A percentile compares a stretch with the other conserved stretches of the same genome.
Evolutionary conservation across 2,888 invertebrate genomes (phyloP).

Genomic region (Artemia sinica): DNA sequence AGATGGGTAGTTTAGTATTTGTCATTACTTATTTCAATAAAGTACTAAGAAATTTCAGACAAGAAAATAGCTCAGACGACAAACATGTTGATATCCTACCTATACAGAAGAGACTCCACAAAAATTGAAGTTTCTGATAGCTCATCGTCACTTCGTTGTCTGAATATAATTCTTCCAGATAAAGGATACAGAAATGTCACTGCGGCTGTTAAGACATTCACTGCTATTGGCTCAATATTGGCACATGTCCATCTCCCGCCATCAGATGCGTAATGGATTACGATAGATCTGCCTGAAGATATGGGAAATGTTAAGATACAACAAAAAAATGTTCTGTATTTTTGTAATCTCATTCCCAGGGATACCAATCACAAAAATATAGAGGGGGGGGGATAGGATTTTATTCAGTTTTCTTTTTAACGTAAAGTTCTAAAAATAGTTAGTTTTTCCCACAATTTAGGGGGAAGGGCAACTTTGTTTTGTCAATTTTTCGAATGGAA

Average conservation of each 20-base stretch:
- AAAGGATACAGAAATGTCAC: slow-evolving; percentile 70
- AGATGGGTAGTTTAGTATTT: no score
- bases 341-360: slow-evolving; percentile 7
- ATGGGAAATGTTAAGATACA: not conserved
- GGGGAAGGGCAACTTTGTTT: no score
- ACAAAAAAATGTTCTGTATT: slow-evolving; percentile 8
- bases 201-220: slow-evolving; percentile 53
- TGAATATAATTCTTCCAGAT: slow-evolving; percentile 61
- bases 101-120: slow-evolving; percentile 30
- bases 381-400: not conserved
- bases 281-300: slow-evolving; percentile 16
- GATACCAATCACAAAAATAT: slow-evolving; percentile 3
- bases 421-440: no score
- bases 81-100: not conserved
- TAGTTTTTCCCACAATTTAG: no score
- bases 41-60: no score
- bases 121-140: slow-evolving; percentile 53
- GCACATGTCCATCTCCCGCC: slow-evolving; percentile 34
- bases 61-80: no score
- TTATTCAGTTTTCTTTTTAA: no score
- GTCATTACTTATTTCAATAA: no score
- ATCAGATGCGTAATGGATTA: slow-evolving; percentile 25
- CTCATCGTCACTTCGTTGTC: slow-evolving; percentile 59
- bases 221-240: slow-evolving; percentile 32
- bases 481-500: no score